Conservation (phyloP, 2,888 invertebrate species). For the Macropis europaea region DNA sequence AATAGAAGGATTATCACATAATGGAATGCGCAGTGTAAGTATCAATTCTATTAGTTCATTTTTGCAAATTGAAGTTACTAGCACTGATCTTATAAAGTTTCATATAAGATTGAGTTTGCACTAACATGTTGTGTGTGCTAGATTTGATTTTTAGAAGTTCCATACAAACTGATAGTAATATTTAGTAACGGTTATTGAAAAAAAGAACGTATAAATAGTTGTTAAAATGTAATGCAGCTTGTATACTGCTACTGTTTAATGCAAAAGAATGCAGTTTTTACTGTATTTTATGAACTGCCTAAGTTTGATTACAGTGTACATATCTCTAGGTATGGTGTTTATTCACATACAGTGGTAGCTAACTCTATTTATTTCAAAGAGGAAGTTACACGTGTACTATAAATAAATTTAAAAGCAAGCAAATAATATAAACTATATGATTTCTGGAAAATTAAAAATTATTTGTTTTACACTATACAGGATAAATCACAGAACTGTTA, state of each 20-base stretch:
- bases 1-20: slow-evolving; percentile 91
- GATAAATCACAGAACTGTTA: too few relatives aligned
- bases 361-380: background rate
- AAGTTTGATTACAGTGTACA: background rate
- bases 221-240: slow-evolving; percentile 6
- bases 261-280: slow-evolving; percentile 3
- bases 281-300: background rate
- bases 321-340: background rate
- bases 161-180: background rate
- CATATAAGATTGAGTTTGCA: slow-evolving; percentile 22
- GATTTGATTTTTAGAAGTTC: background rate
- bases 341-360: background rate
- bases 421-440: too few relatives aligned
- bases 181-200: background rate
- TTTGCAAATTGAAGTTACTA: background rate
- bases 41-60: slow-evolving; percentile 1
- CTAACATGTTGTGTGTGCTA: slow-evolving; percentile 15
- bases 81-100: slow-evolving; percentile 7
- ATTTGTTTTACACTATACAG: too few relatives aligned
- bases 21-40: slow-evolving; percentile 92
- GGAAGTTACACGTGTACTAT: background rate
- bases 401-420: background rate
- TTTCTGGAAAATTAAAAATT: too few relatives aligned
- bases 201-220: background rate
- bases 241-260: slow-evolving; percentile 1